phyloP scores from a whole-genome alignment of 2,888 invertebrate genomes.

The Tinea semifulvella region DNA sequence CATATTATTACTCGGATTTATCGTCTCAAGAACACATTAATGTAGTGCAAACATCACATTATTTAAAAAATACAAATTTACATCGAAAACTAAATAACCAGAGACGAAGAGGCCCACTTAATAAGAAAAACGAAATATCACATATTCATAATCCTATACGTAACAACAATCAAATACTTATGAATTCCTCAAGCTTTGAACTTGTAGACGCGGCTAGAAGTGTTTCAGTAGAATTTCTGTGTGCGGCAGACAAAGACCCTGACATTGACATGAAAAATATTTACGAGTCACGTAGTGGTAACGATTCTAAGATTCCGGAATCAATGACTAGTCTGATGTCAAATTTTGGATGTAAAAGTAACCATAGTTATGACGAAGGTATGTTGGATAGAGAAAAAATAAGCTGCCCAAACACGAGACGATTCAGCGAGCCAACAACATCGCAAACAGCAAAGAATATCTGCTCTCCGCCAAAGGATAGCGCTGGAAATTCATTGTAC shows the following conservation, averaged over 20 bases:
- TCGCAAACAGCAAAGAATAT: constrained; percentile 23
- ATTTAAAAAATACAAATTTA: constrained; percentile 57
- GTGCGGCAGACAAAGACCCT: constrained; percentile 71
- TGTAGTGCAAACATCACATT: constrained; percentile 50
- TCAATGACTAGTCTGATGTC: constrained; percentile 52
- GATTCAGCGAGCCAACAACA: constrained; percentile 5
- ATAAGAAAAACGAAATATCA: constrained; percentile 73
- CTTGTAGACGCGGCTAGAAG: constrained; percentile 68
- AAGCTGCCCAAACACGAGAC: background rate
- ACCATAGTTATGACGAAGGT: constrained; percentile 19
- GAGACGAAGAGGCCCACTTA: constrained; percentile 68
- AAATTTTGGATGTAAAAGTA: constrained; percentile 57
- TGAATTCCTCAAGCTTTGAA: constrained; percentile 50
- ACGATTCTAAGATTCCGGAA: constrained; percentile 65
- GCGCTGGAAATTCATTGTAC: background rate
- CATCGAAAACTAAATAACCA: constrained; percentile 76
- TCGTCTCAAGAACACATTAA: constrained; percentile 64
- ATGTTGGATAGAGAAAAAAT: constrained; percentile 18
- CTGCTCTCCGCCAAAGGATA: background rate
- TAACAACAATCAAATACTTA: constrained; percentile 37
- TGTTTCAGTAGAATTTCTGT: constrained; percentile 72
- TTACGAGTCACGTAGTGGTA: constrained; percentile 73
- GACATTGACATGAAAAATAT: constrained; percentile 76
- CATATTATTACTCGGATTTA: constrained; percentile 87
- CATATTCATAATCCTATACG: constrained; percentile 78